phyloP scores from a whole-genome alignment of 2,888 invertebrate genomes.

The Melikaiella ostensackeni region DNA sequence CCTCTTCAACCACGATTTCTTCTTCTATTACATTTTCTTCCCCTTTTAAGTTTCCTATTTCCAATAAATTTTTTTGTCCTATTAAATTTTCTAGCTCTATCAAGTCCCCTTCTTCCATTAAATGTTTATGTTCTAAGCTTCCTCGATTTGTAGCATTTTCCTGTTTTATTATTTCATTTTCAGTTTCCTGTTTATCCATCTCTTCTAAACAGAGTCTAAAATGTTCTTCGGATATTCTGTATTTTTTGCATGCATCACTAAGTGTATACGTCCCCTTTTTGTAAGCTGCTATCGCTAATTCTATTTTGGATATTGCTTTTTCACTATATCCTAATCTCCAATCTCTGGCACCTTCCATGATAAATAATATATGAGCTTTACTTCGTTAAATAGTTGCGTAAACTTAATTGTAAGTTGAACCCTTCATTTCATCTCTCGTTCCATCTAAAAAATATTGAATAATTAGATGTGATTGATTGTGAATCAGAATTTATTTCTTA shows the following conservation, averaged over 20 bases:
- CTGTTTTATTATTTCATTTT: not conserved
- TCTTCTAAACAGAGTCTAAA: not conserved
- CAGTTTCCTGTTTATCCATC: not conserved
- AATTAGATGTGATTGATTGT: no score
- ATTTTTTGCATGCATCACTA: not conserved
- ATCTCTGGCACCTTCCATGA: not conserved
- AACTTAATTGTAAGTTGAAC: not conserved
- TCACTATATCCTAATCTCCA: not conserved
- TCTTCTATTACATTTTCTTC: not conserved
- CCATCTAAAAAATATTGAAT: not conserved
- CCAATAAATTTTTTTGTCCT: not conserved
- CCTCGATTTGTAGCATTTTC: not conserved
- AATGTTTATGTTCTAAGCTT: not conserved
- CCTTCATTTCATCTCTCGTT: not conserved
- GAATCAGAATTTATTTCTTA: not conserved
- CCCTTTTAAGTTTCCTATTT: not conserved
- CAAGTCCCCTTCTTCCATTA: not conserved
- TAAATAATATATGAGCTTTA: not conserved
- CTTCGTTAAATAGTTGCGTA: not conserved
- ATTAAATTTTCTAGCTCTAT: not conserved
- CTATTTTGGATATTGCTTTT: not conserved
- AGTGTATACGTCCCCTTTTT: not conserved
- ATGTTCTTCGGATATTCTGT: not conserved
- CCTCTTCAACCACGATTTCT: no score
- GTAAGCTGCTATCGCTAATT: not conserved